Conservation (phyloP, 2,797 vertebrate genomes). For the Hyperoplus immaculatus region DNA sequence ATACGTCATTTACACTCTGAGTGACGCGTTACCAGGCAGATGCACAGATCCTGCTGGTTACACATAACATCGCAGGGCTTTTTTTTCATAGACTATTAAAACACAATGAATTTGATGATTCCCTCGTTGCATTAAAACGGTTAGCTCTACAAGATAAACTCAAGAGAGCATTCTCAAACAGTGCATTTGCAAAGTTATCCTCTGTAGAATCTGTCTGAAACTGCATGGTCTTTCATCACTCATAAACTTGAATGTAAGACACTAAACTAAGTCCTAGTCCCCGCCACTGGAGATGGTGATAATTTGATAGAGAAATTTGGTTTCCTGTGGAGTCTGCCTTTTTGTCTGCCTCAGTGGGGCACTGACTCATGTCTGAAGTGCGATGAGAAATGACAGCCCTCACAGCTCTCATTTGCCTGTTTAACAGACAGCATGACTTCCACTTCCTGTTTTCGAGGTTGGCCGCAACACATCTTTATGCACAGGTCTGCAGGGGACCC, state of each 20-base stretch:
- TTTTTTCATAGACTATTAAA: background rate
- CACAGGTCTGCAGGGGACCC: constrained; percentile 11
- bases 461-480: constrained; percentile 19
- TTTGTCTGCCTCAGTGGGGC: constrained; percentile 56
- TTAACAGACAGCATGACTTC: constrained; percentile 55
- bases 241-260: constrained; percentile 16
- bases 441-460: constrained; percentile 42
- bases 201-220: constrained; percentile 10
- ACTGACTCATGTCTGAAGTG: constrained; percentile 63
- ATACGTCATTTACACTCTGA: constrained; percentile 36
- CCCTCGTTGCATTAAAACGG: background rate
- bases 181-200: constrained; percentile 15
- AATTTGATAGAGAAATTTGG: constrained; percentile 57
- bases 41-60: constrained; percentile 1
- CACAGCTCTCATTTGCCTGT: constrained; percentile 49
- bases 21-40: constrained; percentile 24
- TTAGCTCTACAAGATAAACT: background rate
- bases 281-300: constrained; percentile 34
- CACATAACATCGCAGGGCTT: background rate
- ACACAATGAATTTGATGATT: background rate
- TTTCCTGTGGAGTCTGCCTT: constrained; percentile 67
- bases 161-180: constrained; percentile 13
- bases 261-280: constrained; percentile 14
- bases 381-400: constrained; percentile 53
- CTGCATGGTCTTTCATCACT: background rate